Percentiles rank a stretch among this genome's conserved stretches.
These are phyloP conservation scores for Elaphurus davidianus DNA, from an alignment of 2,113 vertebrate genomes.

Conservation along the genomic window DNA sequence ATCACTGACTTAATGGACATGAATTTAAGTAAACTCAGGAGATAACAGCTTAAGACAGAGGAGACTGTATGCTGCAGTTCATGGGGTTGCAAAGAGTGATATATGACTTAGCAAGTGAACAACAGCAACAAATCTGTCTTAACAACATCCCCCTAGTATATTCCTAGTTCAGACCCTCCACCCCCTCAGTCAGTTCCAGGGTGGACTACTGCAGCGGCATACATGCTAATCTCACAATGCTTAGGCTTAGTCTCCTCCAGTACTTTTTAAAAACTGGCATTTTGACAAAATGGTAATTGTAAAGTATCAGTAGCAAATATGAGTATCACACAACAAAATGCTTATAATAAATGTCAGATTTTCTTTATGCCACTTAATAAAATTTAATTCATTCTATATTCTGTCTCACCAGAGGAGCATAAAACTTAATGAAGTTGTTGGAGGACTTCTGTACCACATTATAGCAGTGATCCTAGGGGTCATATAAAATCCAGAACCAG, in stretches of 20 bases:
- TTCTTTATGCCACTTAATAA: neutral
- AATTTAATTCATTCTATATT: neutral
- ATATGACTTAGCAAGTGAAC: neutral
- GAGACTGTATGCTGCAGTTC: neutral
- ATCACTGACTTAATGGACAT: neutral
- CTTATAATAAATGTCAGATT: neutral
- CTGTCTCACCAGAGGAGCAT: neutral
- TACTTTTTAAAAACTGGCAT: neutral
- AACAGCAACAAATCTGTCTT: neutral
- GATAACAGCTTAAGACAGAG: neutral
- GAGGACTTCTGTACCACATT: neutral
- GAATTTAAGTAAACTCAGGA: neutral
- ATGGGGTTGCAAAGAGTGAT: neutral
- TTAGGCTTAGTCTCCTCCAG: neutral
- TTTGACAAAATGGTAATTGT: neutral
- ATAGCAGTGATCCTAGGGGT: neutral
- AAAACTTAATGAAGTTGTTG: neutral
- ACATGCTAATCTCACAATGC: neutral
- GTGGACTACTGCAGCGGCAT: neutral
- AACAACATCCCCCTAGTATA: neutral
- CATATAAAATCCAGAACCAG: neutral
- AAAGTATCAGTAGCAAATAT: neutral
- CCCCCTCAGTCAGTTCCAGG: neutral
- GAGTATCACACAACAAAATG: neutral
- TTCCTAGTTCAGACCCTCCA: neutral